Percentiles rank a stretch among this genome's conserved stretches.
phyloP scores from a whole-genome alignment of 2,797 vertebrate species.

The Anguilla megastoma region DNA sequence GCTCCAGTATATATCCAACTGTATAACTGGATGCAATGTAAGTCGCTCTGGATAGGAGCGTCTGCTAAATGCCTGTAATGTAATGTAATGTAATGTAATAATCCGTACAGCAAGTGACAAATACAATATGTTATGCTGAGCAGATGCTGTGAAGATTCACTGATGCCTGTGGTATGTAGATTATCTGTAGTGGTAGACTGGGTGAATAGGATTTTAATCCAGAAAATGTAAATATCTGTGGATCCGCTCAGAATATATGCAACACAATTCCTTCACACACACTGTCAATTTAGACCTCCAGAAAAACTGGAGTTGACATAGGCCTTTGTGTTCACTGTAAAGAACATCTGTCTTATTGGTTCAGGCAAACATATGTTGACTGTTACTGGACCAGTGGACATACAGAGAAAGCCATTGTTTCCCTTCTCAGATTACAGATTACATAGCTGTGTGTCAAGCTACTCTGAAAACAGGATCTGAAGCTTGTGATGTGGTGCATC shows the following conservation, averaged over 20 bases:
- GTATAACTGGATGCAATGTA: too few relatives aligned
- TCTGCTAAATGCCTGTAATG: too few relatives aligned
- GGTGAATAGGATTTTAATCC: not conserved
- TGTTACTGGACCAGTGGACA: not conserved
- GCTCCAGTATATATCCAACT: too few relatives aligned
- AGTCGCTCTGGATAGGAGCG: too few relatives aligned
- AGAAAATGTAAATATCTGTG: not conserved
- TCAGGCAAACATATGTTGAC: not conserved
- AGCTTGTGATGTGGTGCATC: not conserved
- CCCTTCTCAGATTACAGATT: not conserved
- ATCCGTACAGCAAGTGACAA: not conserved
- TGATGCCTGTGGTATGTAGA: not conserved
- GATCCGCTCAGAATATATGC: not conserved
- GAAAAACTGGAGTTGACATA: not conserved
- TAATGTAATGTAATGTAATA: too few relatives aligned
- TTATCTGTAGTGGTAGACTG: not conserved
- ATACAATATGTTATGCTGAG: not conserved
- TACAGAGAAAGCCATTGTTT: not conserved
- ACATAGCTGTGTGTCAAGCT: not conserved
- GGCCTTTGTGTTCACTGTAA: not conserved
- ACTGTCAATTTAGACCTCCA: not conserved
- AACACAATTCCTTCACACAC: not conserved
- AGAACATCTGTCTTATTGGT: not conserved
- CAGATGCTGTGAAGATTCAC: not conserved
- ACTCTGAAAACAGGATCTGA: slow-evolving; percentile 6